Base-by-base conservation (phyloP, 2,113 vertebrate species). In the Apteryx mantelli region DNA sequence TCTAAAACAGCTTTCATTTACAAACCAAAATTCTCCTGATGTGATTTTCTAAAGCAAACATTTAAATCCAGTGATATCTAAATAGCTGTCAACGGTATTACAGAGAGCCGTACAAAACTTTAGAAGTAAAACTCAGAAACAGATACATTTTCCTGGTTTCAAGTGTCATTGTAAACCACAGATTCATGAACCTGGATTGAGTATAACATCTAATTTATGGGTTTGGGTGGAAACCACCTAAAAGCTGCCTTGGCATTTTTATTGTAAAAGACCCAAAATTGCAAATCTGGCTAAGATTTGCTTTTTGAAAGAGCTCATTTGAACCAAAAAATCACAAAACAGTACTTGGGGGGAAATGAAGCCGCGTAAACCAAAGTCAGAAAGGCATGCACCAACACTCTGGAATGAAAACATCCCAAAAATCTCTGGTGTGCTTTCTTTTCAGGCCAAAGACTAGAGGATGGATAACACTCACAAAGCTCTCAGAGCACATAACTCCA, bases 41-140 rank as follows among this genome's bases (percentile, higher is more conserved):
- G 91, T 83, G 95, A 97, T 95, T 97, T 95, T 88, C 82, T 95
- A 97, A 96, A 92, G 84, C 71, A 96, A 97, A 95, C 89, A 95
- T 95, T 92, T 92, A 94, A 97, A 97, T 95, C 91, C 89, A 91
- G 71, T 81, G 94, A 94, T 95, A 95, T 91, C 82, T 95, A 95
- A 91, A 92, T 92, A 94, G 86, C 87, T 93, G 93, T 95, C 91
- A 92, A 89, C 5, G 3, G 78, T 77, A 89, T 95, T 96, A 94
- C 17, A 58, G 66, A 63, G 75, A 92, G 78, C 75, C 77, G 48
- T 89, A 88, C 78, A 82, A 87, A 94, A 96, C 78, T 94, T 93
- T 80, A 86, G 55, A 89, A 89, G 74, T 86, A 92, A 97, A 96
- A 91, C 84, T 88, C 36, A 88, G 92, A 93, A 97, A 82, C 75